phyloP scores from a whole-genome alignment of 2,113 vertebrate species.

The Alouatta palliata region DNA sequence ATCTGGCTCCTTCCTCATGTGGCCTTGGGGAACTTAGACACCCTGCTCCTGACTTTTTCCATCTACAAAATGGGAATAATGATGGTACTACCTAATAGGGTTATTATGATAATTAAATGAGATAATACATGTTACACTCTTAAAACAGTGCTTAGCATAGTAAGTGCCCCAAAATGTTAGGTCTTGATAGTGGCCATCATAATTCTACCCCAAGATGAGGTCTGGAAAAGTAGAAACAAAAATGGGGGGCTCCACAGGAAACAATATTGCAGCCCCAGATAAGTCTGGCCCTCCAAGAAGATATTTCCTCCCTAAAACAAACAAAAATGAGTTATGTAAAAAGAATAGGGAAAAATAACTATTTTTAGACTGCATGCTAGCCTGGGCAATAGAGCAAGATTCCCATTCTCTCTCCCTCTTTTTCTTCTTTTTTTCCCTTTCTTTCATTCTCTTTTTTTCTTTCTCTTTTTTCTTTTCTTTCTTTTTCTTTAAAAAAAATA shows the following conservation, averaged over 20 bases:
- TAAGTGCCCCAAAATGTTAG: not conserved
- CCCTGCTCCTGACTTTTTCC: not conserved
- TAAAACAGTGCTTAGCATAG: not conserved
- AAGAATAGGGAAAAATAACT: not conserved
- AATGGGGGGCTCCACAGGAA: not conserved
- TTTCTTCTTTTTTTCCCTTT: too few relatives aligned
- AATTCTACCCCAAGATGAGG: not conserved
- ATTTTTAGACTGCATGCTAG: too few relatives aligned
- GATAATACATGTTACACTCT: not conserved
- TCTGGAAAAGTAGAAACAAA: not conserved
- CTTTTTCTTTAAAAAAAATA: too few relatives aligned
- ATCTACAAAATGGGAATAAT: not conserved
- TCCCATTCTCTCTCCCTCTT: too few relatives aligned
- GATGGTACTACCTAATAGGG: not conserved
- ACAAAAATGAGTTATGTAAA: not conserved
- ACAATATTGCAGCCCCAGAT: not conserved
- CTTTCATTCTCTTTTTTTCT: too few relatives aligned
- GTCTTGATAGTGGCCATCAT: not conserved
- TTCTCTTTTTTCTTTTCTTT: too few relatives aligned
- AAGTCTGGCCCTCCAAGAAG: not conserved
- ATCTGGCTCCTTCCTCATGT: not conserved
- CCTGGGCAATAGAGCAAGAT: too few relatives aligned
- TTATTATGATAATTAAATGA: not conserved
- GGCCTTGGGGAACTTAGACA: not conserved
- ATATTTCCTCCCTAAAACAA: not conserved